Conservation (phyloP, 1,140 invertebrate genomes). For the Lucilia sericata region DNA sequence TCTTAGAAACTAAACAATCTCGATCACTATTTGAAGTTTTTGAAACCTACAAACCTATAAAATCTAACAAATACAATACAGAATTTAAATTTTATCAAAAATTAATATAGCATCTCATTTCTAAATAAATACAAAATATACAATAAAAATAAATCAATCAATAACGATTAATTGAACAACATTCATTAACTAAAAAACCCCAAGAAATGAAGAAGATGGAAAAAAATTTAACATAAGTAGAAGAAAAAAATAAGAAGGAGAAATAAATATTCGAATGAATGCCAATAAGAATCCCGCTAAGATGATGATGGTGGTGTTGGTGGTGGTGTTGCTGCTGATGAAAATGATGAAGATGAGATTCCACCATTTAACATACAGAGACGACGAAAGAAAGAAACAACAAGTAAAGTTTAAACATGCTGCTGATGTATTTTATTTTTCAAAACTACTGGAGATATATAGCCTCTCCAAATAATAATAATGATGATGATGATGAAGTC, state of each 20-base stretch:
- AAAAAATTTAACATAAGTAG: neutral
- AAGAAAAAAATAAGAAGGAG: neutral
- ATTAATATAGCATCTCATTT: no score
- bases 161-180: conserved; percentile 49
- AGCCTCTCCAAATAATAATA: neutral
- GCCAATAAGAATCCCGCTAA: conserved; percentile 36
- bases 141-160: conserved; percentile 65
- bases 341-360: neutral
- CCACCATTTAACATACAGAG: neutral
- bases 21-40: no score
- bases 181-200: neutral
- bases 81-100: no score
- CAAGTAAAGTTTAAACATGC: conserved; percentile 27
- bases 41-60: no score
- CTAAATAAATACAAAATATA: conserved; percentile 43
- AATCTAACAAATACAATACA: no score
- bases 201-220: conserved; percentile 18
- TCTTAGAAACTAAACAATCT: no score
- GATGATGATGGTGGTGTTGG: conserved; percentile 13
- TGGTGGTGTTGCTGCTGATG: conserved; percentile 18
- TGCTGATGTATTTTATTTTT: neutral
- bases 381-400: conserved; percentile 24
- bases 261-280: conserved; percentile 9
- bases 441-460: neutral
- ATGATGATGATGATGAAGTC: neutral